Percentiles rank a stretch among this genome's conserved stretches.
Evolutionary conservation across 2,888 invertebrate species (phyloP).

Genomic region (Tetrapedia diversipes): DNA sequence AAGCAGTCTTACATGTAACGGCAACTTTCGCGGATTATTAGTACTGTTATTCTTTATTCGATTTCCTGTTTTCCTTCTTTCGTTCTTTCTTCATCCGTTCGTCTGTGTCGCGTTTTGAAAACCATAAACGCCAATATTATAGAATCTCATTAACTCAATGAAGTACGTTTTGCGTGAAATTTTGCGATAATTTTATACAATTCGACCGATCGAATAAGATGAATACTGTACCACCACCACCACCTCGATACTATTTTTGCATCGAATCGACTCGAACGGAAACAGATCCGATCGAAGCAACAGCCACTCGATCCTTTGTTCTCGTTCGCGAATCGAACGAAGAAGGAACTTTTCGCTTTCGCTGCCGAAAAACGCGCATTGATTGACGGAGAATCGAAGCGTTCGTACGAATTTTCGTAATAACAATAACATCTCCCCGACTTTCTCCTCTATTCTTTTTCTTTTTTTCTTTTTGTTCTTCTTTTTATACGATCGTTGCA

Average conservation of each 20-base stretch:
- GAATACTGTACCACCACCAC: not conserved
- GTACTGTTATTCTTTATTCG: conserved; percentile 35
- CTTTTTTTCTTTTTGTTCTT: conserved; percentile 21
- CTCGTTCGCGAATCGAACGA: conserved; percentile 10
- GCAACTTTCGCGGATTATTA: conserved; percentile 72
- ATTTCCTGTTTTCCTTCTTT: conserved; percentile 11
- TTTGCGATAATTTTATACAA: not conserved
- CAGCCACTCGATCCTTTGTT: not conserved
- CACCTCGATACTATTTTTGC: too few species aligned
- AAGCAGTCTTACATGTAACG: conserved; percentile 79
- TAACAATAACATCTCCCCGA: conserved; percentile 33
- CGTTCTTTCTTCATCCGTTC: not conserved
- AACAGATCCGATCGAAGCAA: conserved; percentile 23
- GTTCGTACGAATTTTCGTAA: conserved; percentile 54
- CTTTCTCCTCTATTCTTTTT: conserved; percentile 9
- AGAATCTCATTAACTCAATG: too few species aligned
- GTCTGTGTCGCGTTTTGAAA: too few species aligned
- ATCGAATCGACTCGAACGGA: not conserved
- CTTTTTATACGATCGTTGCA: conserved; percentile 70
- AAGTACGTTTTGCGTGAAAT: too few species aligned
- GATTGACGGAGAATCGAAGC: conserved; percentile 55
- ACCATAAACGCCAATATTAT: too few species aligned
- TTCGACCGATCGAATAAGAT: not conserved
- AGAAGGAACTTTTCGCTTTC: conserved; percentile 23
- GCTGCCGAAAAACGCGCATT: conserved; percentile 27